Percentiles rank a stretch among this genome's conserved stretches.
Conservation (phyloP, 64 coral and sea anemone genomes). For the Catalaphyllia jardinei region DNA sequence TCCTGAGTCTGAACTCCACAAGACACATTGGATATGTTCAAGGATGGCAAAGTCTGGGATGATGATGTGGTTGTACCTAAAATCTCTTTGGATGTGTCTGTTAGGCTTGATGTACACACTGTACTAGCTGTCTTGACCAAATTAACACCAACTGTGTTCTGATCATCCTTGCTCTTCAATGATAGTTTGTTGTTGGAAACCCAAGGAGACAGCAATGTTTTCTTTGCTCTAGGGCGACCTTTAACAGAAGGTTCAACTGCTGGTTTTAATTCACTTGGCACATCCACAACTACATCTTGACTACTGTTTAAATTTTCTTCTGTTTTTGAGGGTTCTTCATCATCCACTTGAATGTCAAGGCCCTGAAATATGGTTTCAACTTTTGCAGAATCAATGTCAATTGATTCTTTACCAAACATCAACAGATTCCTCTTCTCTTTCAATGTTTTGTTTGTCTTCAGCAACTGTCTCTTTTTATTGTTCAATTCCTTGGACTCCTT, state of each 20-base stretch:
- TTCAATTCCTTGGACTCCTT: constrained; percentile 19
- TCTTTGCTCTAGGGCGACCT: constrained; percentile 36
- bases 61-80: background rate
- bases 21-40: background rate
- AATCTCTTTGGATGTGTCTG: background rate
- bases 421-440: constrained; percentile 32
- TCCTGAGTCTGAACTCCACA: constrained; percentile 14
- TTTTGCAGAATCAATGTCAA: constrained; percentile 26
- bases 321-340: background rate
- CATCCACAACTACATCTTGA: background rate
- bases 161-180: background rate
- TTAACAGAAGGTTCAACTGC: constrained; percentile 11
- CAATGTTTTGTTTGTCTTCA: constrained; percentile 53
- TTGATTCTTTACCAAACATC: constrained; percentile 42
- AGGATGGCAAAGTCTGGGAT: background rate
- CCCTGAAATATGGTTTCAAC: constrained; percentile 28
- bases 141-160: background rate
- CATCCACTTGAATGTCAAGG: constrained; percentile 11
- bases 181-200: background rate
- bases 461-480: constrained; percentile 27
- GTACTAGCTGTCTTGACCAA: background rate
- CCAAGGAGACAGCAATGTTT: constrained; percentile 12
- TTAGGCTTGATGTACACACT: too few species aligned
- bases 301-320: background rate
- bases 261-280: background rate